These are phyloP conservation scores for Hippoglossus stenolepis DNA, from an alignment of 2,113 vertebrate species.

Conservation along the genomic window DNA sequence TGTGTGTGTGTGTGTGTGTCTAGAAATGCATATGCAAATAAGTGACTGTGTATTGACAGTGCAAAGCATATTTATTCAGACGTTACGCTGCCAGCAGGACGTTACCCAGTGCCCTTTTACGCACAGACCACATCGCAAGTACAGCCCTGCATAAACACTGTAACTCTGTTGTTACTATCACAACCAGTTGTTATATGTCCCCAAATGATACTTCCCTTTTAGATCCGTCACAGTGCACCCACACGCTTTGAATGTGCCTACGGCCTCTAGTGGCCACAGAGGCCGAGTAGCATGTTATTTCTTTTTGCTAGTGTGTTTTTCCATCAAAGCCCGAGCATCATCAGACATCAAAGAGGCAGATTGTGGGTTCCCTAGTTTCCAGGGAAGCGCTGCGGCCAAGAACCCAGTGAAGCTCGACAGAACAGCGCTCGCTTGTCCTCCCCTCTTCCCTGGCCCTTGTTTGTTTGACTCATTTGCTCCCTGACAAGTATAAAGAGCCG, in stretches of 20 bases:
- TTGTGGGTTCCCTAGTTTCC: slow-evolving; percentile 81
- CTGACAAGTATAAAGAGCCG: slow-evolving; percentile 79
- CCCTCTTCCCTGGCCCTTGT: slow-evolving; percentile 74
- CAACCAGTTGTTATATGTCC: slow-evolving; percentile 74
- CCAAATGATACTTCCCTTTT: slow-evolving; percentile 64
- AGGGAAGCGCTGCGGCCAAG: slow-evolving; percentile 73
- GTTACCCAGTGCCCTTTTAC: slow-evolving; percentile 45
- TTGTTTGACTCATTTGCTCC: slow-evolving; percentile 82
- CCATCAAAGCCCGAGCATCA: slow-evolving; percentile 76
- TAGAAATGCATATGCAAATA: slow-evolving; percentile 48
- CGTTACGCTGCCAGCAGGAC: slow-evolving; percentile 35
- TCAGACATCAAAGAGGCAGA: slow-evolving; percentile 79
- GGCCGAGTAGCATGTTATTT: slow-evolving; percentile 66
- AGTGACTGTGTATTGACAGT: slow-evolving; percentile 27
- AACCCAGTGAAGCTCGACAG: slow-evolving; percentile 78
- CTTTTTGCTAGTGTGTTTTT: slow-evolving; percentile 68
- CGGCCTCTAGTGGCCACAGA: slow-evolving; percentile 72
- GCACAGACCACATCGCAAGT: slow-evolving; percentile 55
- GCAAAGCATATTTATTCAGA: slow-evolving; percentile 50
- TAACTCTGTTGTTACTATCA: slow-evolving; percentile 70
- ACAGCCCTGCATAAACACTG: slow-evolving; percentile 67
- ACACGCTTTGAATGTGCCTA: slow-evolving; percentile 67
- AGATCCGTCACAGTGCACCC: slow-evolving; percentile 52
- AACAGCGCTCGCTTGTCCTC: slow-evolving; percentile 77
- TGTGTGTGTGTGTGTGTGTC: not conserved